Base-by-base conservation (phyloP, 2,113 vertebrate genomes). In the Entelurus aequoreus region DNA sequence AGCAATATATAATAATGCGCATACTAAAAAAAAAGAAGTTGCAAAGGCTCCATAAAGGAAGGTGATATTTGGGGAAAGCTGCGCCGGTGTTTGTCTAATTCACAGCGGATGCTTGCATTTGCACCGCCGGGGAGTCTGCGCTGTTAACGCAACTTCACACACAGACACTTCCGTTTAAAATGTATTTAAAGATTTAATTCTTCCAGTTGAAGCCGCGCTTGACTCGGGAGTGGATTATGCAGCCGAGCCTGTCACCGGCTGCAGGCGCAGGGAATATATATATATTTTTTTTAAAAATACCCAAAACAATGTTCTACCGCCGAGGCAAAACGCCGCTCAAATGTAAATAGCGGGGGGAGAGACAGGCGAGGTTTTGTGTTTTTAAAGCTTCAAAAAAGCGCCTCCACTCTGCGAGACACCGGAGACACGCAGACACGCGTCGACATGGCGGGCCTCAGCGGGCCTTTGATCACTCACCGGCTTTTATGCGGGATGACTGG, bases 401-500 rank as follows among this genome's bases (percentile, higher is more conserved):
- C 75, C 86, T 85, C 82, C 82, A 60, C 83, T 78, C 86, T 86
- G 84, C 80, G 87, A 89, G 87, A 89, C 85, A 75, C 78, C 76
- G 74, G 74, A 85, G 86, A 87, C 86, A 66, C 79, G 77, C 81
- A 82, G 82, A 86, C 80, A 80, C 83, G 59, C 74, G 69, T 71
- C 73, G 75, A 78, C 82, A 62, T 66, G 60, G 82, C 77, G 83
- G 78, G 76, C 79, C 84, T 77, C 84, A 54, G 84, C 83, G 81
- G 80, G 68, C 60, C 90, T 91, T 92, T 91, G 90, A 92, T 92
- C 89, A 90, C 50, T 52, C 74, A 65, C 71, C 81, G 84, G 76
- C 88, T 90, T 90, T 90, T 87, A 90, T 88, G 83, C 77, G 74
- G 79, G 83, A 85, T 86, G 88, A 90, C 88, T 90, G 86, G 84